Percentiles rank a stretch among this genome's conserved stretches.
Conservation (phyloP, 2,888 invertebrate species). For the Apodemia zela region DNA sequence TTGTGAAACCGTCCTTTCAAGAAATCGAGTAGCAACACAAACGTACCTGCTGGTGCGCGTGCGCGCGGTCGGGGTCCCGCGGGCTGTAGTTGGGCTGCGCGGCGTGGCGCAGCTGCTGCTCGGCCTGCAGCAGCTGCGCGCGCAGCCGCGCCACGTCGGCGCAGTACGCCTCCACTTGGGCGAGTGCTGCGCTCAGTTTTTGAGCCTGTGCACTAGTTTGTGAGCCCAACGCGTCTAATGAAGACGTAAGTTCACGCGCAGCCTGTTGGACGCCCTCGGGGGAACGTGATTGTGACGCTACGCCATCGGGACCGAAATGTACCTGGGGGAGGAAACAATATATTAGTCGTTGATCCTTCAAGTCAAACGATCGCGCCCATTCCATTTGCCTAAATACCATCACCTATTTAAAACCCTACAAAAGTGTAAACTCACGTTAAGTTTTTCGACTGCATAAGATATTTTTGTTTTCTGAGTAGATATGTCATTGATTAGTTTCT, state of each 20-base stretch:
- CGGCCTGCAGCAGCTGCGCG: conserved; percentile 91
- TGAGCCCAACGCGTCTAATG: conserved; percentile 84
- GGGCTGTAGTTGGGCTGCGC: conserved; percentile 91
- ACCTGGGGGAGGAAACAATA: conserved; percentile 75
- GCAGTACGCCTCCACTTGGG: conserved; percentile 93
- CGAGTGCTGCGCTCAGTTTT: conserved; percentile 87
- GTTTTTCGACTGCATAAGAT: conserved; percentile 92
- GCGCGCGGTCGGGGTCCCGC: conserved; percentile 89
- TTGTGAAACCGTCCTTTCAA: background rate
- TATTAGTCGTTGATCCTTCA: background rate
- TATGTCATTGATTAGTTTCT: conserved; percentile 92
- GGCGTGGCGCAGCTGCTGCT: conserved; percentile 91
- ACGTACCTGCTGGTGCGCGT: conserved; percentile 93
- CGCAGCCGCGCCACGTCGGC: conserved; percentile 92
- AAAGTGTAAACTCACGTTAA: conserved; percentile 83
- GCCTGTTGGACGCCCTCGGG: conserved; percentile 85
- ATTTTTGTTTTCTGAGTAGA: conserved; percentile 95
- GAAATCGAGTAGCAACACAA: conserved; percentile 29
- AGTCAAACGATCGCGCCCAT: background rate
- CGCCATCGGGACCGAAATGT: conserved; percentile 93
- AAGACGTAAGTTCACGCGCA: conserved; percentile 84
- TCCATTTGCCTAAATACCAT: background rate
- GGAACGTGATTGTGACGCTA: conserved; percentile 87
- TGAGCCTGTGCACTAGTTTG: conserved; percentile 82
- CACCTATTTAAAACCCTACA: conserved; percentile 1